Percentiles rank a stretch among this genome's conserved stretches.
Evolutionary conservation across 2,113 vertebrate genomes (phyloP).

Genomic region (Elanus axillaris): DNA sequence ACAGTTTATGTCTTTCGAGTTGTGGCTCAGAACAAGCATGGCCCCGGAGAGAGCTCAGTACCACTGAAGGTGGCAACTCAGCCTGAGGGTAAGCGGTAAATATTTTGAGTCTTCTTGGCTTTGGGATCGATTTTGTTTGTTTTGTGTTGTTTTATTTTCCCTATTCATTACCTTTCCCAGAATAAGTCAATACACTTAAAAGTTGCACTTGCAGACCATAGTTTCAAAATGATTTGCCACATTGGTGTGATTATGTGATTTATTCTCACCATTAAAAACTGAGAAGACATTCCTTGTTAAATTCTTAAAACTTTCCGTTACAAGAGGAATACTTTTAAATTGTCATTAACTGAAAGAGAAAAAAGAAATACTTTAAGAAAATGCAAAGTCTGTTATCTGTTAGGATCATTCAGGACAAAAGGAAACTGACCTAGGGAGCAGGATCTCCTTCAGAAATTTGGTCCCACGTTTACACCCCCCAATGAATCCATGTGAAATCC

Average conservation of each 20-base stretch:
- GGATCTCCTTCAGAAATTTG: background rate
- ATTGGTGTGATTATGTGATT: background rate
- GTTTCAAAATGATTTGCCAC: background rate
- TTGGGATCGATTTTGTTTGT: rapidly evolving
- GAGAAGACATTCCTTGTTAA: background rate
- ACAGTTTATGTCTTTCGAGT: conserved; percentile 91
- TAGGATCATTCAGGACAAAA: background rate
- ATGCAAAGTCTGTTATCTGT: background rate
- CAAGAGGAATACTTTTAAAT: background rate
- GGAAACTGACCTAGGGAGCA: background rate
- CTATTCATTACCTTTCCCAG: background rate
- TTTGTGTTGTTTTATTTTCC: background rate
- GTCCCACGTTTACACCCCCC: rapidly evolving
- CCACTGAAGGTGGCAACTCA: conserved; percentile 90
- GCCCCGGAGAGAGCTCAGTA: conserved; percentile 87
- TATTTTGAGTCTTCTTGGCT: background rate
- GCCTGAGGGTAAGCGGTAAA: conserved; percentile 83
- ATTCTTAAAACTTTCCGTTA: background rate
- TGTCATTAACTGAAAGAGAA: background rate
- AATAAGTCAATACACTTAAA: background rate
- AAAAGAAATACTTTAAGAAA: background rate
- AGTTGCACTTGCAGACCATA: background rate
- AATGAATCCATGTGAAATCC: rapidly evolving
- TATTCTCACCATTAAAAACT: background rate
- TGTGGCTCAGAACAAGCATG: conserved; percentile 88